Evolutionary conservation across 2,888 invertebrate species (phyloP).

Genomic region (Plebejus argus): DNA sequence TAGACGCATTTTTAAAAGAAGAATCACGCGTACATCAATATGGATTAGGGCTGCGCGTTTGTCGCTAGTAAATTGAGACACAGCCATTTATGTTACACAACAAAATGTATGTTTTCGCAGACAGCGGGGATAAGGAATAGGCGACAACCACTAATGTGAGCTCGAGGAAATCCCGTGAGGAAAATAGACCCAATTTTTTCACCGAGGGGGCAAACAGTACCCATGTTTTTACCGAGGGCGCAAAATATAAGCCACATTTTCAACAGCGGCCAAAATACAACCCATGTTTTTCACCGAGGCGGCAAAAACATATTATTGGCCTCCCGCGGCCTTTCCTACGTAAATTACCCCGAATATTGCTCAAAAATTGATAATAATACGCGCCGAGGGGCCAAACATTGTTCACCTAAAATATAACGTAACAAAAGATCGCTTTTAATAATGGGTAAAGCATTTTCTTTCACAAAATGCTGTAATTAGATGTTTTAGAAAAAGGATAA

Average conservation of each 20-base stretch:
- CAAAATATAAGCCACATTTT: neutral
- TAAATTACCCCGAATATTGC: neutral
- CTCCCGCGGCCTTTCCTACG: neutral
- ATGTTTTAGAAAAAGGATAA: neutral
- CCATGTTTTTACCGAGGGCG: no score
- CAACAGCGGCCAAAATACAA: no score
- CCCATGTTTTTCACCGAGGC: neutral
- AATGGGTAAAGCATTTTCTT: neutral
- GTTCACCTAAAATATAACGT: neutral
- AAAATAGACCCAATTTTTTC: neutral
- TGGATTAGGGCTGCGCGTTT: no score
- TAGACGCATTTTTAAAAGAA: no score
- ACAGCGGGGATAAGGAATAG: neutral
- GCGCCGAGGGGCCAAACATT: neutral
- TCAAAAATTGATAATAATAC: slow-evolving; percentile 11
- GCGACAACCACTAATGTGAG: slow-evolving; percentile 3
- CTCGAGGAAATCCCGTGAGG: neutral
- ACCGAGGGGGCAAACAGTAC: neutral
- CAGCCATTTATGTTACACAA: neutral
- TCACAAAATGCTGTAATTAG: neutral
- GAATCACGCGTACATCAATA: no score
- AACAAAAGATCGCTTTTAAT: neutral
- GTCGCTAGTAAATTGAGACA: no score
- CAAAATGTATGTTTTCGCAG: neutral
- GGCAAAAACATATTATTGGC: neutral